Percentiles rank a stretch among this genome's conserved stretches.
phyloP scores from a whole-genome alignment of 2,888 invertebrate genomes.

The Phortica magna region DNA sequence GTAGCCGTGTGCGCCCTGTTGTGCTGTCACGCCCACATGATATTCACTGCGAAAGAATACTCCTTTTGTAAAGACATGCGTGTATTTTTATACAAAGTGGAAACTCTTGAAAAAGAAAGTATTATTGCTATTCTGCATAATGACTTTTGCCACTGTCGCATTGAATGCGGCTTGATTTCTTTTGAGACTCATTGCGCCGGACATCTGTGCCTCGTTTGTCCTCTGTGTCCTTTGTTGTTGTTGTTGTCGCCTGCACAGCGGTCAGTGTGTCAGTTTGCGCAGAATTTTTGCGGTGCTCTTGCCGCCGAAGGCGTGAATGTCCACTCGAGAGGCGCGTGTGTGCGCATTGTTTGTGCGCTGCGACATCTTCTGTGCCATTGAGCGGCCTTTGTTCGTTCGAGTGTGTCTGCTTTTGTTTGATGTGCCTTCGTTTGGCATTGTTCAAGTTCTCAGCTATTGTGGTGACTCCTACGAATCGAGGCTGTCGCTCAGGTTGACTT shows the following conservation, averaged over 20 bases:
- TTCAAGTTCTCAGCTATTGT: conserved; percentile 27
- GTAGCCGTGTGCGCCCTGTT: not conserved
- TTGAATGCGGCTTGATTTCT: not conserved
- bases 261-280: not conserved
- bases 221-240: conserved; percentile 2
- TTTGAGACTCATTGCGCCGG: not conserved
- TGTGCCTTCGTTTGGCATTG: conserved; percentile 27
- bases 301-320: not conserved
- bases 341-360: not conserved
- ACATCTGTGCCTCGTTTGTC: not conserved
- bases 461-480: conserved; percentile 24
- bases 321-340: not conserved
- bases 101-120: conserved; percentile 4
- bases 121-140: not conserved
- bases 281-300: not conserved
- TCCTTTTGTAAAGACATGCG: not conserved
- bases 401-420: not conserved
- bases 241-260: not conserved
- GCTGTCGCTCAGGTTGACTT: conserved; percentile 46
- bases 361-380: not conserved
- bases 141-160: not conserved
- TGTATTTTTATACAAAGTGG: not conserved
- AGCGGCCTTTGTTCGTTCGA: not conserved
- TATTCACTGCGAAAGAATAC: not conserved
- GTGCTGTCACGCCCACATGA: conserved; percentile 5